Evolutionary conservation across 2,888 invertebrate species (phyloP).

Genomic region (Dicycla oo): DNA sequence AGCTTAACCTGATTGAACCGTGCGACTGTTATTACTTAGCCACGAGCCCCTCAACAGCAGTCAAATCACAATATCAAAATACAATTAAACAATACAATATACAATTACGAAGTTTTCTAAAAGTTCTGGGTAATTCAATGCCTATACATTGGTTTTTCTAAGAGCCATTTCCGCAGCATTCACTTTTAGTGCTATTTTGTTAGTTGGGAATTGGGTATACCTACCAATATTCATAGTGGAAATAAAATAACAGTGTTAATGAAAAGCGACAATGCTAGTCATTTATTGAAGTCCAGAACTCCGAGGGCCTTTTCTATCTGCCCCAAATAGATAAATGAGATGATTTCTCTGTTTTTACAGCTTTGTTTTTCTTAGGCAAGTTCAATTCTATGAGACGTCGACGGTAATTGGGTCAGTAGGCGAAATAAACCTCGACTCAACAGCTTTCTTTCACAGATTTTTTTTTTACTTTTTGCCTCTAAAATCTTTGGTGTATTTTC

Average conservation of each 20-base stretch:
- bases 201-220: neutral
- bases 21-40: no score
- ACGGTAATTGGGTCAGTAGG: slow-evolving; percentile 26
- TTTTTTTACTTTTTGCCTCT: neutral
- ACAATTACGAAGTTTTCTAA: no score
- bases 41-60: no score
- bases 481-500: neutral
- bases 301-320: slow-evolving; percentile 2
- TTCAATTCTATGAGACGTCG: neutral
- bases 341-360: slow-evolving; percentile 7
- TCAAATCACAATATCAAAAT: no score
- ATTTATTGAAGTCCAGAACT: neutral
- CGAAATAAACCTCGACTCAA: slow-evolving; percentile 25
- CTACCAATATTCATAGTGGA: neutral
- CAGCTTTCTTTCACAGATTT: neutral
- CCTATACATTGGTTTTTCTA: no score
- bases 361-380: slow-evolving; percentile 35
- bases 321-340: neutral
- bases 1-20: no score
- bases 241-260: neutral
- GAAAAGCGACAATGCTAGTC: neutral
- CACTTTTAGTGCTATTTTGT: neutral
- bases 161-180: no score
- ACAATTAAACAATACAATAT: no score
- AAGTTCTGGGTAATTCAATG: no score